These are phyloP conservation scores for Rapana venosa DNA, from an alignment of 2,888 invertebrate species.

Conservation along the genomic window DNA sequence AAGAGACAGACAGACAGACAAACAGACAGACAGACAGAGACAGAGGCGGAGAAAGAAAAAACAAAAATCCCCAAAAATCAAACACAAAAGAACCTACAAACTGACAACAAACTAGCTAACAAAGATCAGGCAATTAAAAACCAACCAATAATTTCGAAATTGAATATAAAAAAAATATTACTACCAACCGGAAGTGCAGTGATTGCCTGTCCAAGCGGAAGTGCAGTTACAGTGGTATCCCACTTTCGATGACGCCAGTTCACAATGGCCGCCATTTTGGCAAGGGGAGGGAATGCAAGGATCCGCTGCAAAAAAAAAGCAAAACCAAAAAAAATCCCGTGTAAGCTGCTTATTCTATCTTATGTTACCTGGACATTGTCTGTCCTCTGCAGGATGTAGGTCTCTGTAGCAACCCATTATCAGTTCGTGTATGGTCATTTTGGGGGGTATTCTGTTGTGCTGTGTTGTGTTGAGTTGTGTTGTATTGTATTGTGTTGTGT, in stretches of 20 bases:
- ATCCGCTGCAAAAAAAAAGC: neutral
- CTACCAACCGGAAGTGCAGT: neutral
- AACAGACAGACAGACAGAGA: neutral
- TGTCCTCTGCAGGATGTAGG: too few species aligned
- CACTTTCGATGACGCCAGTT: neutral
- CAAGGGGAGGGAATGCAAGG: constrained; percentile 13
- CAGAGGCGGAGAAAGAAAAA: neutral
- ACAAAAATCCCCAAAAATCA: neutral
- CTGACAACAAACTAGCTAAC: too few species aligned
- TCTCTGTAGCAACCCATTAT: too few species aligned
- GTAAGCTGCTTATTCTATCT: too few species aligned
- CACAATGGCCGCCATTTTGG: neutral
- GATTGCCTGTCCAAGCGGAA: constrained; percentile 1
- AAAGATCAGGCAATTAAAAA: too few species aligned
- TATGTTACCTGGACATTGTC: too few species aligned
- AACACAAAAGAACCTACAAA: neutral
- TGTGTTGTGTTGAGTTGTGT: too few species aligned
- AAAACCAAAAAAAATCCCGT: too few species aligned
- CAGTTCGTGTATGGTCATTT: too few species aligned
- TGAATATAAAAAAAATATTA: neutral
- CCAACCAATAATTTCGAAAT: neutral
- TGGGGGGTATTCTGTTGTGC: too few species aligned
- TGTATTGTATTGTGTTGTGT: neutral
- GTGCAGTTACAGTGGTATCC: constrained; percentile 22
- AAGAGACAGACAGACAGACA: neutral